phyloP scores from a whole-genome alignment of 2,797 vertebrate genomes.

The Poeciliopsis paucimaculata region DNA sequence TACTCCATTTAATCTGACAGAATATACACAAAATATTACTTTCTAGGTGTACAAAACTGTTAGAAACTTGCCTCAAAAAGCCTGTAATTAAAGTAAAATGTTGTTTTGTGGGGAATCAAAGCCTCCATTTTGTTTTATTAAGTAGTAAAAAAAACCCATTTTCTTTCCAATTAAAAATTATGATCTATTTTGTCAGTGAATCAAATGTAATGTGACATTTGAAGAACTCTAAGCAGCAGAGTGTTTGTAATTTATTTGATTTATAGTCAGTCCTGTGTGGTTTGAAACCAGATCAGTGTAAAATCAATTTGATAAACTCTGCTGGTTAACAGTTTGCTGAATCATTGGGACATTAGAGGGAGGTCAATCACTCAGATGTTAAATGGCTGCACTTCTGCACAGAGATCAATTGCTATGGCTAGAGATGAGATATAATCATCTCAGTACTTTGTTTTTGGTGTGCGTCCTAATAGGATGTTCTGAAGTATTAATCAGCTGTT shows the following conservation, averaged over 20 bases:
- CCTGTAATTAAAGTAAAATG: not conserved
- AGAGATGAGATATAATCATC: slow-evolving; percentile 7
- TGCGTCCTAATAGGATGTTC: slow-evolving; percentile 26
- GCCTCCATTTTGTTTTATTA: not conserved
- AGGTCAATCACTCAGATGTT: slow-evolving; percentile 14
- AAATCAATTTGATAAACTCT: not conserved
- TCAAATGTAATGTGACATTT: not conserved
- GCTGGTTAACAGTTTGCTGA: slow-evolving; percentile 26
- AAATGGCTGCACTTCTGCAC: slow-evolving; percentile 22
- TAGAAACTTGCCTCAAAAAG: not conserved
- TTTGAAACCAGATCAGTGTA: not conserved
- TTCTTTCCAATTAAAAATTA: not conserved
- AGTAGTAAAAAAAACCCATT: not conserved
- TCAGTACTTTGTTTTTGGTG: slow-evolving; percentile 13
- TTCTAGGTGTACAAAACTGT: not conserved
- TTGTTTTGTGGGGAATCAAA: not conserved
- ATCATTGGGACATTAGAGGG: slow-evolving; percentile 12
- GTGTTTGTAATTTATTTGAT: not conserved
- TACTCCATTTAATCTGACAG: not conserved
- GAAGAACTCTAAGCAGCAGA: not conserved
- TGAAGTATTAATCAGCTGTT: slow-evolving; percentile 34
- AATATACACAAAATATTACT: not conserved
- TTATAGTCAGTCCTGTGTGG: not conserved
- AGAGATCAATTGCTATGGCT: slow-evolving; percentile 34
- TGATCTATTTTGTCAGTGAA: not conserved